Conservation (phyloP, 2,888 invertebrate genomes). For the Acronicta aceris region DNA sequence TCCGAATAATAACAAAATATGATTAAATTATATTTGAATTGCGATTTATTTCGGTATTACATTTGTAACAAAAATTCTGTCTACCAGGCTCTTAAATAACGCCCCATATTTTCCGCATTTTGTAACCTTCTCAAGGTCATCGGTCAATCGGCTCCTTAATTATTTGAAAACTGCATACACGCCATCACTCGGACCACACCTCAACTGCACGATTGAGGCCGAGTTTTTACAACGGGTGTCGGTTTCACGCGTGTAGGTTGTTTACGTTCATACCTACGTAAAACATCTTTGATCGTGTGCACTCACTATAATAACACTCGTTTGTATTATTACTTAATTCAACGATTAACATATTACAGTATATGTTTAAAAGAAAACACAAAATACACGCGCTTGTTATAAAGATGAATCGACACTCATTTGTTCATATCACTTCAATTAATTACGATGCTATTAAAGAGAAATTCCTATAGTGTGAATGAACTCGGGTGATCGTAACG, state of each 20-base stretch:
- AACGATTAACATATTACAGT: slow-evolving; percentile 12
- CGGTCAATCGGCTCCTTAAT: neutral
- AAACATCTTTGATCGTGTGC: slow-evolving; percentile 50
- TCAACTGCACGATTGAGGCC: slow-evolving; percentile 65
- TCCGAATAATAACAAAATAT: too few species aligned
- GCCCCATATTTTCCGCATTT: neutral
- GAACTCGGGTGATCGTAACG: neutral
- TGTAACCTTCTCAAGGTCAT: neutral
- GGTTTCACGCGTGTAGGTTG: slow-evolving; percentile 72
- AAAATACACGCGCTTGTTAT: slow-evolving; percentile 11
- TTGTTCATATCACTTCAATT: slow-evolving; percentile 28
- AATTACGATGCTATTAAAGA: slow-evolving; percentile 19
- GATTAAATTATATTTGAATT: too few species aligned
- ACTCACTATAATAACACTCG: slow-evolving; percentile 18
- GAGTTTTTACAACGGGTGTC: slow-evolving; percentile 73
- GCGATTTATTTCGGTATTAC: too few species aligned
- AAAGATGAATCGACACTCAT: slow-evolving; percentile 23
- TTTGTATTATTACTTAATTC: slow-evolving; percentile 45
- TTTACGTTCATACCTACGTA: slow-evolving; percentile 63
- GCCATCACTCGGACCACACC: slow-evolving; percentile 51
- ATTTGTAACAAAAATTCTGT: too few species aligned
- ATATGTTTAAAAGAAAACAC: slow-evolving; percentile 4
- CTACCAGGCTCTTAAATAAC: too few species aligned
- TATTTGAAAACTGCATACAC: slow-evolving; percentile 20
- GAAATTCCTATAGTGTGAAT: slow-evolving; percentile 10